phyloP scores from a whole-genome alignment of 2,888 invertebrate genomes.

The Tetanocera ferruginea region DNA sequence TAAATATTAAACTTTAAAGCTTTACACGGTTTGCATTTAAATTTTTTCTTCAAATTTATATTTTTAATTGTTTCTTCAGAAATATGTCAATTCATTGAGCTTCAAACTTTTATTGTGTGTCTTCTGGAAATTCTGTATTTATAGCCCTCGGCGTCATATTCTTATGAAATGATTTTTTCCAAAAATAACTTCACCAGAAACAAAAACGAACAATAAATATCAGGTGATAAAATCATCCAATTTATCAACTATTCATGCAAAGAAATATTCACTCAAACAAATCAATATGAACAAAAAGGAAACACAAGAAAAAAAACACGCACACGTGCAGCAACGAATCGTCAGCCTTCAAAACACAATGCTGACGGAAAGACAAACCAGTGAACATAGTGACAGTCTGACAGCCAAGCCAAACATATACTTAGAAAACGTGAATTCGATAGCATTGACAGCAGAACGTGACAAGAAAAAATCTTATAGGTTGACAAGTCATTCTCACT shows the following conservation, averaged over 20 bases:
- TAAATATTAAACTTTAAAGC: too few species aligned
- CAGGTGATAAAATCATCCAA: conserved; percentile 11
- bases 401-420: conserved; percentile 5
- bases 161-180: too few species aligned
- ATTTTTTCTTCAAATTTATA: too few species aligned
- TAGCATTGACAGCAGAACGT: conserved; percentile 25
- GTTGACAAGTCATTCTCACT: conserved; percentile 11
- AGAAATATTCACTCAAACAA: not conserved
- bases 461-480: not conserved
- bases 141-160: too few species aligned
- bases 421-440: conserved; percentile 16
- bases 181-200: not conserved
- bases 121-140: too few species aligned
- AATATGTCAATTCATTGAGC: too few species aligned
- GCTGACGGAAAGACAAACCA: not conserved
- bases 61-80: too few species aligned
- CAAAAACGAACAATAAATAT: not conserved
- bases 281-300: not conserved
- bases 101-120: too few species aligned
- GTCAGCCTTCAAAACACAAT: not conserved
- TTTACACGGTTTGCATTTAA: too few species aligned
- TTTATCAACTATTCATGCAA: conserved; percentile 12
- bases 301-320: not conserved
- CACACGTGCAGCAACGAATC: not conserved
- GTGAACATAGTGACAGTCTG: not conserved